phyloP scores from a whole-genome alignment of 2,797 vertebrate genomes.

The Cynopterus sphinx region DNA sequence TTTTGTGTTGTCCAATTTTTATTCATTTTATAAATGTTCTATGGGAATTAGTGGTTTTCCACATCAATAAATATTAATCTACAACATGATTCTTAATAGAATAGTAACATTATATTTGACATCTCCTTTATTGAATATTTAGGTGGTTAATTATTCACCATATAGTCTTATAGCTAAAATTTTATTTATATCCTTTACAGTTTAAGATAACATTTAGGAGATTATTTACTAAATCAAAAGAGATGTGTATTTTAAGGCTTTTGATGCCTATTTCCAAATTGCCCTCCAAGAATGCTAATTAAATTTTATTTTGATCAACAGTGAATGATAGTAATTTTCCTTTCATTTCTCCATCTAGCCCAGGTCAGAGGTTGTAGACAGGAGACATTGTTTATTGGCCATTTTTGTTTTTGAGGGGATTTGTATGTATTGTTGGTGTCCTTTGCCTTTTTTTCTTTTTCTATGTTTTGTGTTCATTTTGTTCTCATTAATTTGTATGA shows the following conservation, averaged over 20 bases:
- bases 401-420: not conserved
- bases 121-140: not conserved
- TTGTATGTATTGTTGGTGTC: not conserved
- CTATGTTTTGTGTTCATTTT: not conserved
- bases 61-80: not conserved
- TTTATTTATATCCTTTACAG: not conserved
- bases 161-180: not conserved
- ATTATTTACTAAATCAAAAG: conserved; percentile 13
- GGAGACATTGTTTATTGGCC: not conserved
- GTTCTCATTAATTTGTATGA: not conserved
- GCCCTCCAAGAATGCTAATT: not conserved
- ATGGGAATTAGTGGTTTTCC: not conserved
- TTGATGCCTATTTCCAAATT: not conserved
- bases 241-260: not conserved
- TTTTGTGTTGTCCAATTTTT: not conserved
- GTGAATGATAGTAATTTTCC: not conserved
- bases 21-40: not conserved
- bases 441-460: not conserved
- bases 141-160: not conserved
- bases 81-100: not conserved
- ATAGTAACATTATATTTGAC: not conserved
- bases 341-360: not conserved
- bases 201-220: not conserved
- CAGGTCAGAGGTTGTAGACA: not conserved
- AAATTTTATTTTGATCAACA: conserved; percentile 1